A percentile compares a stretch with the other conserved stretches of the same genome.
These are phyloP conservation scores for Linyphia triangularis DNA, from an alignment of 2,888 invertebrate genomes.

Conservation along the genomic window DNA sequence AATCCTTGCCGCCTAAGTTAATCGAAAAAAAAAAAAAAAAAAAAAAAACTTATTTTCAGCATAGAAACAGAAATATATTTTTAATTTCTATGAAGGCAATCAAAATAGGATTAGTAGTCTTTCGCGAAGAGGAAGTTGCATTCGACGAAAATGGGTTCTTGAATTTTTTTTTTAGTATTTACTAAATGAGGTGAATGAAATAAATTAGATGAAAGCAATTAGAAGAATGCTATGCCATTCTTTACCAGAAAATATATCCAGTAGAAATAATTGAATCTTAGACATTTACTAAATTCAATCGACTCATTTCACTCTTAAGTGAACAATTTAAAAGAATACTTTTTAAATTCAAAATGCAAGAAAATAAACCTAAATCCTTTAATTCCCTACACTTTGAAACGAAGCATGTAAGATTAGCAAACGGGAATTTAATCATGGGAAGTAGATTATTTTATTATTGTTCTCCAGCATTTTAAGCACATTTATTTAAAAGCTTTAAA, in stretches of 20 bases:
- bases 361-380: no score
- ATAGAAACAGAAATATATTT: neutral
- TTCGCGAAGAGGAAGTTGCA: neutral
- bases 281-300: neutral
- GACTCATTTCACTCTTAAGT: neutral
- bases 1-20: neutral
- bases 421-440: no score
- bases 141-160: neutral
- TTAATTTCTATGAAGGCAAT: neutral
- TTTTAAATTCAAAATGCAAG: no score
- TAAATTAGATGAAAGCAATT: neutral
- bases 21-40: neutral
- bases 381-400: no score
- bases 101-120: neutral
- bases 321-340: no score
- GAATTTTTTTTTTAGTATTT: neutral
- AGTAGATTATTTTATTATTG: no score
- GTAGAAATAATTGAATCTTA: neutral
- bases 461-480: no score
- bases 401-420: no score
- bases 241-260: neutral
- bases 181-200: neutral
- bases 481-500: no score
- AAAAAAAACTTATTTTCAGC: neutral
- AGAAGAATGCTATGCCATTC: neutral